Conservation (phyloP, 1,140 invertebrate genomes). For the Dinoponera quadriceps region DNA sequence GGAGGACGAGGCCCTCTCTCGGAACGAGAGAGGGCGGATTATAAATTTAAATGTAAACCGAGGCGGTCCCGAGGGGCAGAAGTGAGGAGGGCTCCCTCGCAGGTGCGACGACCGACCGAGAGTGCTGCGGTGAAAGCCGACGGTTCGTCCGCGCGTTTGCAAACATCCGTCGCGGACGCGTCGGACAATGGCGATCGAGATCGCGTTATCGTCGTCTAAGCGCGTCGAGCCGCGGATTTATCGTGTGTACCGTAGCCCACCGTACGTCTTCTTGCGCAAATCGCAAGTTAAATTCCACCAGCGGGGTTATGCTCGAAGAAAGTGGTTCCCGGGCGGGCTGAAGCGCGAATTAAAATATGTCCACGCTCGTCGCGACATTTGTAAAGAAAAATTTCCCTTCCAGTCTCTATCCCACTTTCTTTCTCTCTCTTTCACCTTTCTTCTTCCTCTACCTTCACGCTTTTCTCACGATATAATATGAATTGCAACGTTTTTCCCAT, state of each 20-base stretch:
- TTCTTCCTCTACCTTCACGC: too few species aligned
- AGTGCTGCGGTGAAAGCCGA: not conserved
- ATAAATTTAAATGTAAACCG: slow-evolving; percentile 82
- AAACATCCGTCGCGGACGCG: slow-evolving; percentile 6
- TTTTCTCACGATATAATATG: too few species aligned
- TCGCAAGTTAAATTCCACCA: not conserved
- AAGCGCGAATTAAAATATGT: not conserved
- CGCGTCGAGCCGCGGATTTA: slow-evolving; percentile 9
- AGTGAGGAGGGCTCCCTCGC: slow-evolving; percentile 14
- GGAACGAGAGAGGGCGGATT: slow-evolving; percentile 62
- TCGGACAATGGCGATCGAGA: slow-evolving; percentile 43
- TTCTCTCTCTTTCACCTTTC: too few species aligned
- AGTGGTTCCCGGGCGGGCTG: too few species aligned
- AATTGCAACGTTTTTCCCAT: not conserved
- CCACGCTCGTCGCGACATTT: slow-evolving; percentile 2
- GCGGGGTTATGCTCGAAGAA: not conserved
- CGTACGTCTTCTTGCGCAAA: not conserved
- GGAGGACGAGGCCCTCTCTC: slow-evolving; percentile 50
- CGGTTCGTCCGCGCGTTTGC: not conserved
- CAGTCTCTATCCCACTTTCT: too few species aligned
- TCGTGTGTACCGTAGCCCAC: slow-evolving; percentile 2
- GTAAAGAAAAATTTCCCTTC: not conserved
- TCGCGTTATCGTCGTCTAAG: slow-evolving; percentile 16
- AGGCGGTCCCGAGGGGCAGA: slow-evolving; percentile 22
- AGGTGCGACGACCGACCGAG: slow-evolving; percentile 9